Evolutionary conservation across 1,140 invertebrate genomes (phyloP), one percentile per base, ranked within the genome.

Genomic region (Nephila pilipes): DNA sequence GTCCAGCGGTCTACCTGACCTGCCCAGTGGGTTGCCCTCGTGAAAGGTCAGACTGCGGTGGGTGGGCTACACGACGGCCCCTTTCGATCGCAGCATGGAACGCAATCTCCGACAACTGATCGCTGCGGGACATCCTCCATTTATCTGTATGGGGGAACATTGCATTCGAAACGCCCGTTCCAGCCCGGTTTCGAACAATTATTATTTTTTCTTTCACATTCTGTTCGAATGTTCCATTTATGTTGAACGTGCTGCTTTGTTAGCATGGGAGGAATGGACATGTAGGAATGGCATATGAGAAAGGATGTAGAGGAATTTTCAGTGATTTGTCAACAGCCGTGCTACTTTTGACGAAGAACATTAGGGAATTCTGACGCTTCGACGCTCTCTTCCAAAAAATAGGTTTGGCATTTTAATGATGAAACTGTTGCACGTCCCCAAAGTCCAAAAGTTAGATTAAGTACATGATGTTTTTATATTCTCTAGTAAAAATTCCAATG

Each of bases 41-140:
- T 29, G 69, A 65, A 75, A 4, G 69, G 69, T 3, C 18, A 32
- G 14, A 5, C 2, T 75, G 32, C 69, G 32, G 69, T 75, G 69
- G 69, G 69, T 75, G 69, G 69, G 69, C 69, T 16, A 3, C 69
- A 75, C 29, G 69, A 32, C 69, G 69, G 69, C 69, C 69, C 69
- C 69, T 75, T 75, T 75, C 69, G 16, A 75, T 16, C 29, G 12
- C 69, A 25, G 69, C 69, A 32, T 75, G 65, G 29, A 75, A 75
- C 69, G 4, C 29, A 75, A 75, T 75, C 69, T 75, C 69, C 32
- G 69, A 75, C 69, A 75, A 75, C 69, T 32, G 69, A 5, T 18
- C 16, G 29, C 69, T 18, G 69, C 69, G 69, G 69, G 69, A 29
- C 12, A 29, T 29, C 32, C 18, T 75, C 29, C 69, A 75, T 75